Conservation (phyloP, 2,888 invertebrate genomes). For the Lycocerus yunnanus region DNA sequence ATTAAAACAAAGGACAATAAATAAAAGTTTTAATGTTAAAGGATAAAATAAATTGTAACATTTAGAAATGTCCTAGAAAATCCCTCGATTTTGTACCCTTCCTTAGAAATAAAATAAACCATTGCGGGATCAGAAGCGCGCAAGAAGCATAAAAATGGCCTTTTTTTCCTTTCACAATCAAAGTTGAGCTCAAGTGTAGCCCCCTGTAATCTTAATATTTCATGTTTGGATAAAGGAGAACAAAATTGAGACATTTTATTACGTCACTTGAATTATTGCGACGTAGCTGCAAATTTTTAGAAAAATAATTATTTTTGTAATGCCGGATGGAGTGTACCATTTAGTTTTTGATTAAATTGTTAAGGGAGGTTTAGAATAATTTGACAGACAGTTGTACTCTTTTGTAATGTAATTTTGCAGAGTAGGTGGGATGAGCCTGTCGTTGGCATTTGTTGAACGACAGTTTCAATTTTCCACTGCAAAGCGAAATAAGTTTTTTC, state of each 20-base stretch:
- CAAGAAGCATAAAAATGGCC: conserved; percentile 52
- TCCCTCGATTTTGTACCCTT: conserved; percentile 29
- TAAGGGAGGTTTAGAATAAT: conserved; percentile 15
- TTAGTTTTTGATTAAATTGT: conserved; percentile 2
- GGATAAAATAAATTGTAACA: conserved; percentile 25
- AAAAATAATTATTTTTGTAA: not conserved
- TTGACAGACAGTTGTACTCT: conserved; percentile 41
- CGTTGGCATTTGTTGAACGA: conserved; percentile 42
- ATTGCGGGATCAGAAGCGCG: conserved; percentile 40
- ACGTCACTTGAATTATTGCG: conserved; percentile 22
- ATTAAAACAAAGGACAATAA: conserved; percentile 5
- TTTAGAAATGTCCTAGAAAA: conserved; percentile 23
- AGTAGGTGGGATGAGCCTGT: conserved; percentile 41
- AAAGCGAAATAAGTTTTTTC: conserved; percentile 26
- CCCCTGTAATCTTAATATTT: conserved; percentile 48
- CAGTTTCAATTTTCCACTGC: conserved; percentile 42
- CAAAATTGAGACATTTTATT: conserved; percentile 14
- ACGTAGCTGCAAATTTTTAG: not conserved
- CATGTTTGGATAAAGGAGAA: conserved; percentile 36
- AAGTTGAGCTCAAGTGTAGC: conserved; percentile 45
- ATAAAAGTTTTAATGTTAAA: conserved; percentile 8
- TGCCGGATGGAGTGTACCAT: not conserved
- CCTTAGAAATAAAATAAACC: conserved; percentile 35
- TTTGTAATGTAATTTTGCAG: conserved; percentile 46
- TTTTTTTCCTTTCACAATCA: conserved; percentile 47